A percentile compares a stretch with the other conserved stretches of the same genome.
phyloP scores from a whole-genome alignment of 2,888 invertebrate genomes.

The Liopterus haemorrhoidalis region DNA sequence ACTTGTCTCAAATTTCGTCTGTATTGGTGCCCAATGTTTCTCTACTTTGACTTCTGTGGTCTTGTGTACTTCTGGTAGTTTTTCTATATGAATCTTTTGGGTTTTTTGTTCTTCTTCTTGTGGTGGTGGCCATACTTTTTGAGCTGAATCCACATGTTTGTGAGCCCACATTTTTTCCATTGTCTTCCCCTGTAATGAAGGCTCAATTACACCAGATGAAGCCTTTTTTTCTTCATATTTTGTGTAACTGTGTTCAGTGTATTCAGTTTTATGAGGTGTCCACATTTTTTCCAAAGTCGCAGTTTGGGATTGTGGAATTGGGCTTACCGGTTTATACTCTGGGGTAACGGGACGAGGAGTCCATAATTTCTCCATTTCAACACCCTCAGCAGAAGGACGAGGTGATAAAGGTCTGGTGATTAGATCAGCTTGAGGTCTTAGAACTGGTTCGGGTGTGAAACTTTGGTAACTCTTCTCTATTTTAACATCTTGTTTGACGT shows the following conservation, averaged over 20 bases:
- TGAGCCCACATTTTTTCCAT: conserved; percentile 56
- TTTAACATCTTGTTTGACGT: conserved; percentile 22
- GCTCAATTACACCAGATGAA: conserved; percentile 36
- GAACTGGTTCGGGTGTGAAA: conserved; percentile 38
- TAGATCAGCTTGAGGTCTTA: conserved; percentile 40
- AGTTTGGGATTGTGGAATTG: conserved; percentile 41
- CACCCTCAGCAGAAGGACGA: conserved; percentile 57
- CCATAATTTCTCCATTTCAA: conserved; percentile 66
- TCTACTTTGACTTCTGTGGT: conserved; percentile 35
- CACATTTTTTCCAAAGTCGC: conserved; percentile 43
- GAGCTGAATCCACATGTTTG: conserved; percentile 45
- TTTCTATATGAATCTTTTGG: conserved; percentile 36
- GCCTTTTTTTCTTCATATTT: conserved; percentile 15
- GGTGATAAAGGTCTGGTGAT: conserved; percentile 45
- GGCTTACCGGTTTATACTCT: conserved; percentile 26
- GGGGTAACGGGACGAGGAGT: conserved; percentile 38
- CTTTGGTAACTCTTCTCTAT: too few species aligned
- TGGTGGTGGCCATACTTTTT: conserved; percentile 52
- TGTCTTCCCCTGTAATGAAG: conserved; percentile 49
- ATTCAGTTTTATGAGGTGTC: conserved; percentile 34
- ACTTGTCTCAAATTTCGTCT: conserved; percentile 34
- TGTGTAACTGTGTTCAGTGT: conserved; percentile 16
- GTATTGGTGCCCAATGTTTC: conserved; percentile 41
- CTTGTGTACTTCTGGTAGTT: conserved; percentile 36
- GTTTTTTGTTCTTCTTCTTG: conserved; percentile 35